Evolutionary conservation across 1,140 invertebrate species (phyloP), one percentile per base, ranked within the genome.

Genomic region (Heterodera carotae): DNA sequence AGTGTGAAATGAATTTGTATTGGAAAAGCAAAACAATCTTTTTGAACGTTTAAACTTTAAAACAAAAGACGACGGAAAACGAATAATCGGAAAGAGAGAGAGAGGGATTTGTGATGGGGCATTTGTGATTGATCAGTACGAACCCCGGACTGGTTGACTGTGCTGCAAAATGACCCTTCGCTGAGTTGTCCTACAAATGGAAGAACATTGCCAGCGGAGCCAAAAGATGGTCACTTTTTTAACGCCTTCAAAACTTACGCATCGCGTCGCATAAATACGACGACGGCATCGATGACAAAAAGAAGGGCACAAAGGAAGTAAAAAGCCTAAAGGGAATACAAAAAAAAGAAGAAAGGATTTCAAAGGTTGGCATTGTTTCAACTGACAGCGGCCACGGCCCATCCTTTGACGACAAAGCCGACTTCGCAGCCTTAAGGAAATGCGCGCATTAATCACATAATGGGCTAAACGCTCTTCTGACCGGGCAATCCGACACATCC

Each of bases 401-500:
- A 87, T 76, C 85, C 85, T 62, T 86, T 88, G 3, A 77, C 72
- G 25, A 74, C n/a, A 56, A 74, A 74, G 36, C 56, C 72, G 4
- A 64, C 64, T 36, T 74, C 72, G 33, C 72, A 74, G 18, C 72
- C 72, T 74, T 56, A 62, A 59, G 31, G 34, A 0, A 27, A 27
- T 27, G 36, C n/a, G 22, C 25, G 56, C 29, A 53, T n/a, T 71
- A 1, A 18, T 5, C 33, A 29, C 6, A 29, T 25, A 6, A 5
- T 56, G 5, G 5, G 12, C 48, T n/a, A n/a, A n/a, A n/a, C n/a
- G n/a, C 48, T 56, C 1, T 18, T 18, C 73, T 82, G 84, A 43
- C 83, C 86, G 12, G 85, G 86, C 64, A 87, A 76, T 27, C 85
- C 85, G 43, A 82, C 83, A 67, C 86, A 87, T 2, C 86, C 86